A percentile compares a stretch with the other conserved stretches of the same genome.
Conservation (phyloP, 2,888 invertebrate species). For the Polia nebulosa region DNA sequence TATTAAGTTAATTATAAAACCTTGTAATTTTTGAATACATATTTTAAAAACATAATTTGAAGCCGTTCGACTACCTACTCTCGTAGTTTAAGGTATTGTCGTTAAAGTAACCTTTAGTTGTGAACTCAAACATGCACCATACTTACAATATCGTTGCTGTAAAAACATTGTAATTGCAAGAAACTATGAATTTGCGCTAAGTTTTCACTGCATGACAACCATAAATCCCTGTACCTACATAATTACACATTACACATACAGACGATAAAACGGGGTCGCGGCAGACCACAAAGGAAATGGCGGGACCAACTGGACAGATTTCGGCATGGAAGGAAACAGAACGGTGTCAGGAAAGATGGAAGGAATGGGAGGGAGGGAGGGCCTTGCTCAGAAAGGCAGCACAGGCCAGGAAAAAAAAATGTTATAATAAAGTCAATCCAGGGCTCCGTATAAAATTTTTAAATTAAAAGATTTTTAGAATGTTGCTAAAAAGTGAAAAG, state of each 20-base stretch:
- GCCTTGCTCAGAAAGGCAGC: too few relatives aligned
- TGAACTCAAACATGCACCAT: too few relatives aligned
- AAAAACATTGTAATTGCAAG: neutral
- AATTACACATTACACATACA: conserved; percentile 3
- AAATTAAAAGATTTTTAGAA: too few relatives aligned
- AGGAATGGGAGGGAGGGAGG: neutral
- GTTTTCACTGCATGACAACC: neutral
- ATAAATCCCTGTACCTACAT: neutral
- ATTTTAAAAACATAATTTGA: too few relatives aligned
- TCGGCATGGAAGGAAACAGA: neutral
- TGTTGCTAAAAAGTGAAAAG: neutral
- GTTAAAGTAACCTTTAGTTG: too few relatives aligned
- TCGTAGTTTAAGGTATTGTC: too few relatives aligned
- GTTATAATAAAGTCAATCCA: too few relatives aligned
- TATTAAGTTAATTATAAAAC: too few relatives aligned
- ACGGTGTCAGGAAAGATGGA: neutral
- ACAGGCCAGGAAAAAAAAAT: neutral
- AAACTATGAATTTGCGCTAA: neutral
- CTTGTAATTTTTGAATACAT: too few relatives aligned
- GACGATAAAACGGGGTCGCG: neutral
- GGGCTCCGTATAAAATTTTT: too few relatives aligned
- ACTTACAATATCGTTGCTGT: too few relatives aligned
- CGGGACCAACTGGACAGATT: neutral
- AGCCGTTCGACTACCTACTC: too few relatives aligned
- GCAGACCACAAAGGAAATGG: conserved; percentile 1